Evolutionary conservation across 1,140 invertebrate species (phyloP), one percentile per base, ranked within the genome.

Genomic region (Phocides pigmalion): DNA sequence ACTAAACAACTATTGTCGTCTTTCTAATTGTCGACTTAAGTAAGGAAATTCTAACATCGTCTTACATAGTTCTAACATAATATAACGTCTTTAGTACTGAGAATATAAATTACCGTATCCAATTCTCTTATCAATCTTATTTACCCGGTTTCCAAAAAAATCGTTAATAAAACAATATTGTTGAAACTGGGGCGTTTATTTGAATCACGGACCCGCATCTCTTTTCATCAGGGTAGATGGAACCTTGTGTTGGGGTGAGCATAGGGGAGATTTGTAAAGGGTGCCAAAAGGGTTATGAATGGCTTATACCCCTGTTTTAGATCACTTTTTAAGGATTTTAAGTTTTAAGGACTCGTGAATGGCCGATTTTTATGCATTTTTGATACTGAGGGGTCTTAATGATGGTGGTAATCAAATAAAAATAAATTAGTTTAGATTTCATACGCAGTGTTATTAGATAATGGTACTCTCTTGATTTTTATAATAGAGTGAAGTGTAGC

Each of bases 211-310:
- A 12, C 50, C 51, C 51, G 12, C 20, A 56, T 42, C 39, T 42
- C 20, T 8, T 28, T 12, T 50, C 22, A 12, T 42, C 20, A 12
- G 41, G 22, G 54, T 58, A 46, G 8, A 9, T 46, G 11, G 14
- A 32, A 46, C 15, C 20, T 15, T 28, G 9, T 15, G 20, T 0
- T n/a, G 42, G 37, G 37, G 12, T 25, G 12, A 22, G 20, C 9
- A 28, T 56, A 42, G 17, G 37, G 37, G 53, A 42, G 19, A 14
- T 42, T 25, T 54, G 37, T 42, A 42, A 42, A 56, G 53, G 17
- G 37, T 19, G 37, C 16, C 12, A 19, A 56, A 56, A 56, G 53
- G 53, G 53, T 56, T 56, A 41, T 42, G 37, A 56, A 56, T 42
- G 14, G 53, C 32, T 8, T 17, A 15, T 22, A 25, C 37, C 53